These are phyloP conservation scores for Grammomys surdaster DNA, from an alignment of 2,113 vertebrate species.

Conservation along the genomic window DNA sequence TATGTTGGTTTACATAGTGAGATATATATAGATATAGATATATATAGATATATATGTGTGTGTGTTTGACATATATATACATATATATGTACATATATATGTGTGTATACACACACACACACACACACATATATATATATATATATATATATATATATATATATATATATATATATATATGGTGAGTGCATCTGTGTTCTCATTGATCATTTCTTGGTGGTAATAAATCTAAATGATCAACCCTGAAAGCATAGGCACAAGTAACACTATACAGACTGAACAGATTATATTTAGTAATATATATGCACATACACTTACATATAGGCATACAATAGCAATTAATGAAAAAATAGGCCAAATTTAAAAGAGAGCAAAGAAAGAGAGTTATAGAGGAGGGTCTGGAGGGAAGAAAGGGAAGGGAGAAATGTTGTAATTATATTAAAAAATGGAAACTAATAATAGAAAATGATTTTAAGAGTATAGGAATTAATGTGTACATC, in stretches of 20 bases:
- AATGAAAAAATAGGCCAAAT: background rate
- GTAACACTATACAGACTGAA: background rate
- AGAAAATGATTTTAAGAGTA: background rate
- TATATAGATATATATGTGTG: too few species aligned
- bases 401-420: background rate
- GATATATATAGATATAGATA: too few species aligned
- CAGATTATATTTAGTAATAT: background rate
- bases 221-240: background rate
- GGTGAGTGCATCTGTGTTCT: background rate
- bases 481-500: background rate
- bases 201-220: background rate
- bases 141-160: too few species aligned
- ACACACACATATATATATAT: too few species aligned
- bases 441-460: background rate
- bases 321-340: background rate
- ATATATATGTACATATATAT: too few species aligned
- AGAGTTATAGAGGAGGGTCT: background rate
- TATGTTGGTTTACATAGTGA: too few species aligned
- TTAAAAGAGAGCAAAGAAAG: background rate
- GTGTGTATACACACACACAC: too few species aligned
- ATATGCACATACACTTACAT: background rate
- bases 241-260: background rate
- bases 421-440: background rate
- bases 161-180: background rate
- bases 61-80: too few species aligned